Evolutionary conservation across 2,888 invertebrate species (phyloP).

Genomic region (Pammene aurita): DNA sequence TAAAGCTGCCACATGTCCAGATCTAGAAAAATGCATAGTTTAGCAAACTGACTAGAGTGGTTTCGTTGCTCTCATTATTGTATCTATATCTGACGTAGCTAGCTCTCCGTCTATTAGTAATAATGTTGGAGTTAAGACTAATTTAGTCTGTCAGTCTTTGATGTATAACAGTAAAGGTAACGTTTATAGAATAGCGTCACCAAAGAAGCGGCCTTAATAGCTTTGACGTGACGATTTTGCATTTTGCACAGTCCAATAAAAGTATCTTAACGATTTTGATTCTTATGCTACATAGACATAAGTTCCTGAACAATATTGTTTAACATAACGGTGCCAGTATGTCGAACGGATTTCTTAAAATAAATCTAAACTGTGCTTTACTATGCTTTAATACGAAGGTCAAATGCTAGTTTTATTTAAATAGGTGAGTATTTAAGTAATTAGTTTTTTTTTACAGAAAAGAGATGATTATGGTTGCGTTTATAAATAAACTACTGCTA

Average conservation of each 20-base stretch:
- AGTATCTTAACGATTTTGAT: background rate
- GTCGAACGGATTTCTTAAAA: constrained; percentile 3
- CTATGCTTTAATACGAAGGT: background rate
- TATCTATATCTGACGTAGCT: too few relatives aligned
- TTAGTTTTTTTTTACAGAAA: too few relatives aligned
- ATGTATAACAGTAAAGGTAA: constrained; percentile 5
- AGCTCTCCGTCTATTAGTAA: too few relatives aligned
- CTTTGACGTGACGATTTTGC: constrained; percentile 24
- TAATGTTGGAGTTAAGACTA: too few relatives aligned
- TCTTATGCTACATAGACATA: constrained; percentile 2
- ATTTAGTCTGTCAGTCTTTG: too few relatives aligned
- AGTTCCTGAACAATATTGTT: background rate
- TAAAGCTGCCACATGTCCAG: too few relatives aligned
- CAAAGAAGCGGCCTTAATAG: constrained; percentile 21
- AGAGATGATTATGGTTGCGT: too few relatives aligned
- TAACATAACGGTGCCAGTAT: constrained; percentile 1
- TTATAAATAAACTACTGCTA: too few relatives aligned
- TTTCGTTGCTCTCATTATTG: too few relatives aligned
- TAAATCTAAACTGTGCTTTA: background rate
- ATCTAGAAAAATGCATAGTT: too few relatives aligned
- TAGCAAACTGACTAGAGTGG: too few relatives aligned
- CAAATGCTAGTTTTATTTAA: too few relatives aligned
- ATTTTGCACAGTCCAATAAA: background rate
- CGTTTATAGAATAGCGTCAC: background rate
- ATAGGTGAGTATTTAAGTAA: background rate